Evolutionary conservation across 2,113 vertebrate species (phyloP).

Genomic region (Planiliza haematocheilus): DNA sequence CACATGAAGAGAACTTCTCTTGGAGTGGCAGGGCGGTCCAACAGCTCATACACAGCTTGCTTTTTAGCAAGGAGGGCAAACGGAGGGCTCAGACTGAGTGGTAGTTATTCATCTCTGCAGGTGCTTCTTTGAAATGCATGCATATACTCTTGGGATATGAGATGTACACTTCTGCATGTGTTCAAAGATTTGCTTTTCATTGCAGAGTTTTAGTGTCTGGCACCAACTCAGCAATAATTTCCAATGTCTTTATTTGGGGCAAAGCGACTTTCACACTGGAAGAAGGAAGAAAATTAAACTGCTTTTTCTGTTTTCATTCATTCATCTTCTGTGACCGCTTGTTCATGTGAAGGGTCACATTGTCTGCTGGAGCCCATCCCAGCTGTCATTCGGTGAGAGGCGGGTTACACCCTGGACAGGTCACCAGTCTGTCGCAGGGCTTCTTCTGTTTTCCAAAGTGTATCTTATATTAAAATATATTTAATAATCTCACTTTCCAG

Average conservation of each 20-base stretch:
- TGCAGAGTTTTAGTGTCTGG: neutral
- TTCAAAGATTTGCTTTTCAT: conserved; percentile 43
- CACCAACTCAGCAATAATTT: neutral
- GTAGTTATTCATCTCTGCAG: conserved; percentile 67
- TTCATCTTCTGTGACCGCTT: too few species aligned
- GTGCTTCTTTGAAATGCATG: conserved; percentile 65
- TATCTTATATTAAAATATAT: neutral
- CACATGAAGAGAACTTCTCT: conserved; percentile 70
- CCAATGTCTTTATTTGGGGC: neutral
- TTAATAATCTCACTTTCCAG: neutral
- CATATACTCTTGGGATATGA: conserved; percentile 29
- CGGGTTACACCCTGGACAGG: too few species aligned
- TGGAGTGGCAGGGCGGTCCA: conserved; percentile 56
- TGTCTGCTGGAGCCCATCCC: too few species aligned
- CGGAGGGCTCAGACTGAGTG: conserved; percentile 54
- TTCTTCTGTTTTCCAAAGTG: neutral
- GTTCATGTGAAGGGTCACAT: too few species aligned
- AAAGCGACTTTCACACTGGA: neutral
- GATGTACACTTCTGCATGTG: conserved; percentile 18
- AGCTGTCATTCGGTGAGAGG: too few species aligned
- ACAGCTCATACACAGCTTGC: conserved; percentile 44
- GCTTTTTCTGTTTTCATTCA: neutral
- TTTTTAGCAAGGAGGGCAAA: conserved; percentile 49
- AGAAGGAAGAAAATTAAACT: neutral
- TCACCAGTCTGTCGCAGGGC: too few species aligned